Conservation (phyloP, 2,113 vertebrate species). For the Gallinago paraguaiae region DNA sequence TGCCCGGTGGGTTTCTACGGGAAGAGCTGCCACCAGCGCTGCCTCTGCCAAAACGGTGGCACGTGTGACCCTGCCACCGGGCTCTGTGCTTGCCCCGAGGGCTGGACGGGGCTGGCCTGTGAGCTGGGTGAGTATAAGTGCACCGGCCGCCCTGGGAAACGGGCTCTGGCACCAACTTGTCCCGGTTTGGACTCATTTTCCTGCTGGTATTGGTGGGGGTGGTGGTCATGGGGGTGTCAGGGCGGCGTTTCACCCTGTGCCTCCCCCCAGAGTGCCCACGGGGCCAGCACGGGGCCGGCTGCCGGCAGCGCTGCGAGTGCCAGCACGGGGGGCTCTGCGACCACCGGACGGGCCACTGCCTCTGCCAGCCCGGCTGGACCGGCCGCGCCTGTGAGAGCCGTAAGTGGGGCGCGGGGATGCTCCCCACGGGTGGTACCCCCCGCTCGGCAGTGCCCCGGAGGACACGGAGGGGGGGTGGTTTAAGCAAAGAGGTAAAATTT, state of each 20-base stretch:
- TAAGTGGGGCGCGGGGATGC: constrained; percentile 36
- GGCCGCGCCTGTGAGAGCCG: constrained; percentile 81
- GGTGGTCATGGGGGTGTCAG: rapidly evolving
- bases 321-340: constrained; percentile 83
- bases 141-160: rapidly evolving
- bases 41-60: constrained; percentile 87
- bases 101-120: constrained; percentile 87
- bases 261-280: constrained; percentile 78
- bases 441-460: background rate
- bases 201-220: background rate
- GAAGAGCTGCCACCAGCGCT: constrained; percentile 77
- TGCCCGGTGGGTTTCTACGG: constrained; percentile 84
- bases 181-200: rapidly evolving
- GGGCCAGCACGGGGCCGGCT: constrained; percentile 75
- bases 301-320: constrained; percentile 81
- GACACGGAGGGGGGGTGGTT: rapidly evolving
- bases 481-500: rapidly evolving
- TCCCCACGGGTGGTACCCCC: rapidly evolving
- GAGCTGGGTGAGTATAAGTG: constrained; percentile 80
- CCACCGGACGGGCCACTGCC: constrained; percentile 74
- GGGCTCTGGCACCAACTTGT: background rate
- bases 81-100: constrained; percentile 78
- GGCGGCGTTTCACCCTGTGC: background rate
- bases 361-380: constrained; percentile 82
- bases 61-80: constrained; percentile 80